These are phyloP conservation scores for Agapornis roseicollis DNA, from an alignment of 2,113 vertebrate genomes.

Conservation along the genomic window DNA sequence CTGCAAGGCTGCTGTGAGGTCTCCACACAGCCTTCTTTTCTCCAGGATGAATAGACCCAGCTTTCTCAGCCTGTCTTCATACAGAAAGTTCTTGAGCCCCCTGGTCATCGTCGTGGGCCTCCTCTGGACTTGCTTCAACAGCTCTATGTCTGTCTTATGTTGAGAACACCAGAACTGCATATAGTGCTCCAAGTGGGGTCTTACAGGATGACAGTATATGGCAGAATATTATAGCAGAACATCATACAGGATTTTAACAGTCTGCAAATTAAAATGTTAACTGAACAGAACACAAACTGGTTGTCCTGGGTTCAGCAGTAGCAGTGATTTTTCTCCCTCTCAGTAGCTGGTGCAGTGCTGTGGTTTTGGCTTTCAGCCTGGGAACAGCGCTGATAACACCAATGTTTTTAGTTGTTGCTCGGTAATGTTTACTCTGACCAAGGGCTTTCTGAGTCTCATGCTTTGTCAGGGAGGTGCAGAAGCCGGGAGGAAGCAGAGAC, in stretches of 20 bases:
- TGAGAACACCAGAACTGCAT: not conserved
- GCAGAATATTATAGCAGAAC: not conserved
- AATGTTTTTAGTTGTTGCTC: no score
- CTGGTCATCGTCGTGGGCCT: not conserved
- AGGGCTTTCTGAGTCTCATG: no score
- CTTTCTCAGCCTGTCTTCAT: not conserved
- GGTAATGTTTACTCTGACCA: no score
- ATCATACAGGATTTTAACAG: not conserved
- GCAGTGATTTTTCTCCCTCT: no score
- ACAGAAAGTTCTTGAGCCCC: not conserved
- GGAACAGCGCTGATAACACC: no score
- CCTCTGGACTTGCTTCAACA: not conserved
- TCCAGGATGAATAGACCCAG: not conserved
- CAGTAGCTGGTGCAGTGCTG: no score
- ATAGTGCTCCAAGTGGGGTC: not conserved
- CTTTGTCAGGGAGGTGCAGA: no score
- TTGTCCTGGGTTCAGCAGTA: no score
- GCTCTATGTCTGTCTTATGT: not conserved
- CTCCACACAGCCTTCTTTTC: not conserved
- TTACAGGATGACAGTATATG: not conserved
- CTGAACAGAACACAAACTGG: slow-evolving; percentile 33
- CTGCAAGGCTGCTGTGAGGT: not conserved
- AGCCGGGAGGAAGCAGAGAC: no score
- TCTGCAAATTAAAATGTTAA: slow-evolving; percentile 36
- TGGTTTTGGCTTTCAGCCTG: no score